Evolutionary conservation across 2,888 invertebrate genomes (phyloP).

Genomic region (Thera britannica): DNA sequence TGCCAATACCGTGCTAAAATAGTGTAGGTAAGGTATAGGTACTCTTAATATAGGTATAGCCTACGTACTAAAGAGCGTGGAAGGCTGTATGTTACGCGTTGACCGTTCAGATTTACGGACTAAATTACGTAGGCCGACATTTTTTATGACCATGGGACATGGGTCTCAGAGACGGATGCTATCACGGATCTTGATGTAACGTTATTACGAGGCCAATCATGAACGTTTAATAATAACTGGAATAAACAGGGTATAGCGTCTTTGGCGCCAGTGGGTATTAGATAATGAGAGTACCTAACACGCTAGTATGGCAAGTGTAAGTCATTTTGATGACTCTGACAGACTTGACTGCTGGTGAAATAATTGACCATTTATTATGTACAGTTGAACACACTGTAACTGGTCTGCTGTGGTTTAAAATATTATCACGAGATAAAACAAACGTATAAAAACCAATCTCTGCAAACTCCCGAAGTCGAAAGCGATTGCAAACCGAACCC

Average conservation of each 20-base stretch:
- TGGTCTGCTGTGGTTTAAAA: not conserved
- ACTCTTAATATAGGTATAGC: constrained; percentile 35
- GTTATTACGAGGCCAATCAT: constrained; percentile 39
- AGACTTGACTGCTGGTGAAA: not conserved
- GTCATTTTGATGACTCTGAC: not conserved
- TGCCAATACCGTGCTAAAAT: constrained; percentile 47
- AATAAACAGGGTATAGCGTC: constrained; percentile 31
- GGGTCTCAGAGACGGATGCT: constrained; percentile 46
- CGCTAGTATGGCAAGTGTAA: not conserved
- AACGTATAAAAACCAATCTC: constrained; percentile 37
- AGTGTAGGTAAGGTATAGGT: constrained; percentile 29
- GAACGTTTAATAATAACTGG: constrained; percentile 6
- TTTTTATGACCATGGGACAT: constrained; percentile 37
- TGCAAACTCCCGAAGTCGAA: constrained; percentile 38
- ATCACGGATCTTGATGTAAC: constrained; percentile 52
- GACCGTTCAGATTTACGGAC: constrained; percentile 46
- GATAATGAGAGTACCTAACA: constrained; percentile 26
- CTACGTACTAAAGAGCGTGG: constrained; percentile 23
- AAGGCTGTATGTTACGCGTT: constrained; percentile 43
- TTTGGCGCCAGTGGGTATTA: constrained; percentile 32
- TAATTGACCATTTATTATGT: not conserved
- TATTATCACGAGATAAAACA: constrained; percentile 19
- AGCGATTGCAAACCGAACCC: constrained; percentile 41
- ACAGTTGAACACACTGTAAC: not conserved
- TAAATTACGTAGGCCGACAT: constrained; percentile 45